Conservation (phyloP, 2,888 invertebrate genomes). For the Crepidodera aurea region DNA sequence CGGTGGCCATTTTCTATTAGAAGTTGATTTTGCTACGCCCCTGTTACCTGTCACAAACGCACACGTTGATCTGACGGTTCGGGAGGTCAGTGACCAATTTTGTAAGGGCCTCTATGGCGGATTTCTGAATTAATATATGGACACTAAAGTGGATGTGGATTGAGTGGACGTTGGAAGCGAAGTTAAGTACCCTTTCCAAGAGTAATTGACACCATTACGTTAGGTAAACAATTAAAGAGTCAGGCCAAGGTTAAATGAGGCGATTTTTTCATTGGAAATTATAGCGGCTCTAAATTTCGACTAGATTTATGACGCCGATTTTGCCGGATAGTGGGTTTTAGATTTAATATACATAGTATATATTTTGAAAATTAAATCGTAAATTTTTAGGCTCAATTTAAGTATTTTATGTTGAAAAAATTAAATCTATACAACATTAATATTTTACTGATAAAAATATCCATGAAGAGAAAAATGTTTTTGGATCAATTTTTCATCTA, state of each 20-base stretch:
- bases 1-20: too few relatives aligned
- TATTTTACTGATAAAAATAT: too few relatives aligned
- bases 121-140: slow-evolving; percentile 15
- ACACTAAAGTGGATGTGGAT: slow-evolving; percentile 3
- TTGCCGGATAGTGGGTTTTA: not conserved
- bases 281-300: not conserved
- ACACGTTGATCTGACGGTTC: not conserved
- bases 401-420: too few relatives aligned
- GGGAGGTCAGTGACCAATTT: slow-evolving; percentile 14
- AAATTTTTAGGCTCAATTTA: too few relatives aligned
- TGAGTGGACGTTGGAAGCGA: slow-evolving; percentile 14
- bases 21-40: too few relatives aligned
- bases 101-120: slow-evolving; percentile 1
- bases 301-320: not conserved
- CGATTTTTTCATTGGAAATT: slow-evolving; percentile 3
- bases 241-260: slow-evolving; percentile 3
- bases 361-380: too few relatives aligned
- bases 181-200: slow-evolving; percentile 13
- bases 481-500: too few relatives aligned
- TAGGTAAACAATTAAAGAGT: slow-evolving; percentile 4
- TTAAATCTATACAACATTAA: too few relatives aligned
- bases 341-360: too few relatives aligned
- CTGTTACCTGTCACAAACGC: not conserved
- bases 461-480: too few relatives aligned
- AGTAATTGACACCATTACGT: slow-evolving; percentile 16